Conservation (phyloP, 2,888 invertebrate genomes). For the Drosophila falleni region DNA sequence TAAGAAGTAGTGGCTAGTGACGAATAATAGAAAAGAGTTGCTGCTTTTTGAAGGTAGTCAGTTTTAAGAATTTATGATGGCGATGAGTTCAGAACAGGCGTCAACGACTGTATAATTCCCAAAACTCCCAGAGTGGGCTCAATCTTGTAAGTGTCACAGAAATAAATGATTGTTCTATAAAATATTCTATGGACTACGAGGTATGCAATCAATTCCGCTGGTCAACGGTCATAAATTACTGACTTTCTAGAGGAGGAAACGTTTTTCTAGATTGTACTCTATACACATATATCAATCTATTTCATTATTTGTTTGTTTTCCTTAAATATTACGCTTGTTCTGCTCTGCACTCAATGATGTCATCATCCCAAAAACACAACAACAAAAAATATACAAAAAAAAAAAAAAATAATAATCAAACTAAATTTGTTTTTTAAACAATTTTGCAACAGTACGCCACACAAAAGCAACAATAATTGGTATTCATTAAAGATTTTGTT, state of each 20-base stretch:
- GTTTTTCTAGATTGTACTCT: conserved; percentile 11
- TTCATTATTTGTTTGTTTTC: conserved; percentile 5
- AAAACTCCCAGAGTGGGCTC: conserved; percentile 10
- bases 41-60: conserved; percentile 3
- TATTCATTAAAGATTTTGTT: conserved; percentile 70
- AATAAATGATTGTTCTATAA: conserved; percentile 22
- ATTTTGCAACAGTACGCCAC: conserved; percentile 63
- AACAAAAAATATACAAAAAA: not conserved
- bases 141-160: not conserved
- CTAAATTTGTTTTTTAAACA: conserved; percentile 40
- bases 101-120: conserved; percentile 13
- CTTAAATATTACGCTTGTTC: conserved; percentile 49
- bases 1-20: conserved; percentile 52
- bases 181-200: conserved; percentile 15
- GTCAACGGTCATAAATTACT: conserved; percentile 68
- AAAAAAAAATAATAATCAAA: not conserved
- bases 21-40: conserved; percentile 41
- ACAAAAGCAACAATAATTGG: conserved; percentile 62
- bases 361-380: conserved; percentile 82
- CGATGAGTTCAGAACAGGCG: conserved; percentile 64
- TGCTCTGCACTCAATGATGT: conserved; percentile 82
- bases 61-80: conserved; percentile 38
- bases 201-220: conserved; percentile 46
- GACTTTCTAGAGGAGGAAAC: conserved; percentile 67
- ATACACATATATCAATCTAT: conserved; percentile 22